These are phyloP conservation scores for Halesus radiatus DNA, from an alignment of 1,140 invertebrate genomes.

Conservation along the genomic window DNA sequence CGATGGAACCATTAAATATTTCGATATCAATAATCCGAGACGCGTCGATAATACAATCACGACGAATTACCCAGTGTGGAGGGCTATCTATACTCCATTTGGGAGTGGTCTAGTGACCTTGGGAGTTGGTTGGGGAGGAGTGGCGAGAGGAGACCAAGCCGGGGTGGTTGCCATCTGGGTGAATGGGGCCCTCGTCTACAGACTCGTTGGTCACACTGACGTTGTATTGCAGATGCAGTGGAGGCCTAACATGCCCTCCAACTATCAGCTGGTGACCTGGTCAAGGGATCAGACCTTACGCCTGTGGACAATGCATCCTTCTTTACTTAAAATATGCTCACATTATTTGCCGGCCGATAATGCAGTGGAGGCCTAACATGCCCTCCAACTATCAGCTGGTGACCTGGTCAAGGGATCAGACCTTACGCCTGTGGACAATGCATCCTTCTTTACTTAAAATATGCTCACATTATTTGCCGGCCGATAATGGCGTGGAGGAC, in stretches of 20 bases:
- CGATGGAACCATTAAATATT: constrained; percentile 95
- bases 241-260: too few species aligned
- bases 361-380: constrained; percentile 84
- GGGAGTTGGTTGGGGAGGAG: constrained; percentile 70
- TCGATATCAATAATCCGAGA: constrained; percentile 89
- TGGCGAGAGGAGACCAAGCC: constrained; percentile 67
- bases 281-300: too few species aligned
- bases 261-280: too few species aligned
- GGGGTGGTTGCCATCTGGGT: constrained; percentile 69
- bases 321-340: too few species aligned
- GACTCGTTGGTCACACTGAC: constrained; percentile 92
- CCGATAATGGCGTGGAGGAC: constrained; percentile 66
- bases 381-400: constrained; percentile 87
- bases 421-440: constrained; percentile 90
- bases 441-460: constrained; percentile 86
- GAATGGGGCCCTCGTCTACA: constrained; percentile 63
- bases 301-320: too few species aligned
- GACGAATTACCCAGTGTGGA: constrained; percentile 92
- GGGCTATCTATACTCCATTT: constrained; percentile 93
- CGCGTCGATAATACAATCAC: constrained; percentile 86
- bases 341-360: too few species aligned
- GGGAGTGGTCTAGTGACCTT: constrained; percentile 93
- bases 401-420: constrained; percentile 96
- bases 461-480: constrained; percentile 73
- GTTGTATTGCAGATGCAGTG: constrained; percentile 96